Conservation (phyloP, 2,888 invertebrate genomes). For the Parnassius smintheus region DNA sequence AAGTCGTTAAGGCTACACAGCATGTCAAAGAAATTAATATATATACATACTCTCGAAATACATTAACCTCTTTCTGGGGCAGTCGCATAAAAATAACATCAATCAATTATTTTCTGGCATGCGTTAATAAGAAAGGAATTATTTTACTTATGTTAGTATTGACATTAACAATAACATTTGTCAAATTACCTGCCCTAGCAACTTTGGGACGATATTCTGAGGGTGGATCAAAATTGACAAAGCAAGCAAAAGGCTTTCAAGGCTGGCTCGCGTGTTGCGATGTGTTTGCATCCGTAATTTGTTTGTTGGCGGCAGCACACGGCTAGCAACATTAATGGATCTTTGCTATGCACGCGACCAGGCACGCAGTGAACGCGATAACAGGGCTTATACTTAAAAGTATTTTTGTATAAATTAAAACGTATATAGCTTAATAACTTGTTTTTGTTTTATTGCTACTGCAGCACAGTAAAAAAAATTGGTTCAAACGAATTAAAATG, state of each 20-base stretch:
- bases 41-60: no score
- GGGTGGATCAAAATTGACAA: slow-evolving; percentile 65
- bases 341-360: slow-evolving; percentile 66
- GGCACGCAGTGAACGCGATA: slow-evolving; percentile 45
- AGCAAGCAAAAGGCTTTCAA: slow-evolving; percentile 76
- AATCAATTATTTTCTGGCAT: slow-evolving; percentile 43
- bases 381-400: slow-evolving; percentile 41
- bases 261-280: slow-evolving; percentile 72
- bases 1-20: no score
- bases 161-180: slow-evolving; percentile 74
- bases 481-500: no score
- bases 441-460: no score
- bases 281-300: slow-evolving; percentile 80
- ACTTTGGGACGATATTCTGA: slow-evolving; percentile 47
- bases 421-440: no score
- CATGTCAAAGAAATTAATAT: no score
- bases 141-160: slow-evolving; percentile 64
- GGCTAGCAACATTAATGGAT: slow-evolving; percentile 77
- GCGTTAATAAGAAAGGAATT: slow-evolving; percentile 62
- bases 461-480: no score
- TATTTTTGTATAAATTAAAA: slow-evolving; percentile 35
- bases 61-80: no score
- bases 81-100: slow-evolving; percentile 12
- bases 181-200: slow-evolving; percentile 52
- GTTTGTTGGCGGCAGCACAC: slow-evolving; percentile 76